phyloP scores from a whole-genome alignment of 2,797 vertebrate species.

The Uromys caudimaculatus region DNA sequence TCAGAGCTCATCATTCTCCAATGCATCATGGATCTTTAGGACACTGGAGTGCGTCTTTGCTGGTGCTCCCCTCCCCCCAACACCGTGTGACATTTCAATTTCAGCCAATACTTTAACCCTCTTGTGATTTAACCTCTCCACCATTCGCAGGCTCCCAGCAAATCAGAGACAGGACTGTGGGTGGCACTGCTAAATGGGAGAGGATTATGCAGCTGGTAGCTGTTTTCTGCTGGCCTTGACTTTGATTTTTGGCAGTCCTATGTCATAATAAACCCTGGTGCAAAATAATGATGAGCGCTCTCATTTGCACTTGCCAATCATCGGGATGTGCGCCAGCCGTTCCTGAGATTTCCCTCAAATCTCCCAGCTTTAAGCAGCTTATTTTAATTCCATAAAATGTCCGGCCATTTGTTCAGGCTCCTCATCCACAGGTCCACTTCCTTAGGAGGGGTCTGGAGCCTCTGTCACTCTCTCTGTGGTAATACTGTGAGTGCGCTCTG shows the following conservation, averaged over 20 bases:
- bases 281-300: conserved; percentile 29
- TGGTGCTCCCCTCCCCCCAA: neutral
- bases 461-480: conserved; percentile 9
- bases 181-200: neutral
- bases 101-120: conserved; percentile 29
- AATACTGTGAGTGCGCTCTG: neutral
- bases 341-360: neutral
- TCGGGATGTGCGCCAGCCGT: neutral
- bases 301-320: conserved; percentile 45
- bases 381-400: conserved; percentile 9
- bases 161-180: neutral
- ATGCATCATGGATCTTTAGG: neutral
- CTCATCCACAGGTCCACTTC: neutral
- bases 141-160: neutral
- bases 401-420: neutral
- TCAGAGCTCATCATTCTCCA: neutral
- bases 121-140: neutral
- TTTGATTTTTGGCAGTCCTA: conserved; percentile 62
- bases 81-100: conserved; percentile 1
- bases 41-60: conserved; percentile 51
- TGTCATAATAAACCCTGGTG: conserved; percentile 43
- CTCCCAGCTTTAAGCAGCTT: conserved; percentile 22
- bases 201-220: neutral
- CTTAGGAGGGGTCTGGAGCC: neutral
- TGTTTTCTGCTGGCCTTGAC: conserved; percentile 31